phyloP scores from a whole-genome alignment of 2,888 invertebrate genomes.

The Dasysyrphus tricinctus region DNA sequence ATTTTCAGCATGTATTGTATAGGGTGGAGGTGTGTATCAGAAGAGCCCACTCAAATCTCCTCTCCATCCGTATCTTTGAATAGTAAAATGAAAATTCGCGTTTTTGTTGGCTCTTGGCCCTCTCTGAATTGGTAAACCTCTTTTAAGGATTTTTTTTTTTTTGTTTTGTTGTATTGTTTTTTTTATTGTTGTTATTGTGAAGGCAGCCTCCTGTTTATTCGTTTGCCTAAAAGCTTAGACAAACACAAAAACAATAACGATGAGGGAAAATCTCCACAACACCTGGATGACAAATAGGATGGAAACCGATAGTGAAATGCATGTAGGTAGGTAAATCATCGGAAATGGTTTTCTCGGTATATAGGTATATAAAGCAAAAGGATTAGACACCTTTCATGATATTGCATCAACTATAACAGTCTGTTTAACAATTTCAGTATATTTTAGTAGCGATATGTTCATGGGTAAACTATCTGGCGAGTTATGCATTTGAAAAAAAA shows the following conservation, averaged over 20 bases:
- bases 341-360: constrained; percentile 53
- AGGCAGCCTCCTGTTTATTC: constrained; percentile 50
- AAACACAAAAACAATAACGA: constrained; percentile 50
- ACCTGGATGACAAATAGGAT: constrained; percentile 74
- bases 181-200: background rate
- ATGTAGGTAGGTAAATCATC: constrained; percentile 59
- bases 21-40: background rate
- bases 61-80: background rate
- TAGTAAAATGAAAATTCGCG: constrained; percentile 51
- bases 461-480: too few relatives aligned
- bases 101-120: constrained; percentile 53
- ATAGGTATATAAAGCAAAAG: background rate
- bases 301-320: constrained; percentile 70
- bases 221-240: constrained; percentile 59
- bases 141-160: constrained; percentile 36
- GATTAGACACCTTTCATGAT: constrained; percentile 37
- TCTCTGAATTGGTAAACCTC: constrained; percentile 52
- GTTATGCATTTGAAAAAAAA: too few relatives aligned
- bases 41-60: constrained; percentile 4
- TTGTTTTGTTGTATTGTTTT: background rate
- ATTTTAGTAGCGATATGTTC: too few relatives aligned
- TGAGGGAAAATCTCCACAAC: constrained; percentile 64
- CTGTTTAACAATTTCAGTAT: background rate
- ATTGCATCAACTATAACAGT: constrained; percentile 48
- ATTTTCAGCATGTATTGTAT: background rate